Evolutionary conservation across 2,888 invertebrate genomes (phyloP), one percentile per base, ranked within the genome.

Genomic region (Lithophane ornitopus): DNA sequence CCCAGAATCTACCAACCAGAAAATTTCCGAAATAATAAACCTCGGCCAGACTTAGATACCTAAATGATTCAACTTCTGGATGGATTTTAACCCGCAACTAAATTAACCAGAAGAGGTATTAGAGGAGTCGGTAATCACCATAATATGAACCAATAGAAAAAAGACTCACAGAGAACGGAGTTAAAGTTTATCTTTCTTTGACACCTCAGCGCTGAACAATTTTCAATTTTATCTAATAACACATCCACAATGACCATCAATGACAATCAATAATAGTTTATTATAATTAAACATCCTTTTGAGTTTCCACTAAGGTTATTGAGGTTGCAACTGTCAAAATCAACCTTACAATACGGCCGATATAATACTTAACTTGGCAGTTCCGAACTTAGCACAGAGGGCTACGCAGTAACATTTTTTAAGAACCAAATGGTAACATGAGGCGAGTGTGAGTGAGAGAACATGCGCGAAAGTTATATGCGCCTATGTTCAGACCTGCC

Each of bases 241-340:
- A 49, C 16, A 19, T 26, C 26, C 22, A 39, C 19, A 11, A 34
- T n/a, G 7, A 3, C 14, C 2, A 28, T 28, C 16, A 3, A 44
- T n/a, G 7, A n/a, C 0, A 49, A 49, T 49, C 7, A 49, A 19
- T 19, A 19, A 49, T 49, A 19, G 49, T 19, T 49, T 49, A 19
- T 49, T 61, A 41, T 34, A 34, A 56, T 69, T 56, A 70, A 52
- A 56, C n/a, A 69, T 66, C 9, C 14, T 71, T 74, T 74, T 39
- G 2, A 68, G 7, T 56, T 78, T 74, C 34, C 44, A 39, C 54
- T 49, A 11, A 59, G 58, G 44, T 58, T 52, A 41, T 54, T 14
- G 22, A 70, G 62, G 70, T 70, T 61, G n/a, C n/a, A 12, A 11
- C 58, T 19, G 49, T 58, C 44, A 56, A 56, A 68, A 65, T 66